Base-by-base conservation (phyloP, 1,140 invertebrate species). In the Papilio polyxenes region DNA sequence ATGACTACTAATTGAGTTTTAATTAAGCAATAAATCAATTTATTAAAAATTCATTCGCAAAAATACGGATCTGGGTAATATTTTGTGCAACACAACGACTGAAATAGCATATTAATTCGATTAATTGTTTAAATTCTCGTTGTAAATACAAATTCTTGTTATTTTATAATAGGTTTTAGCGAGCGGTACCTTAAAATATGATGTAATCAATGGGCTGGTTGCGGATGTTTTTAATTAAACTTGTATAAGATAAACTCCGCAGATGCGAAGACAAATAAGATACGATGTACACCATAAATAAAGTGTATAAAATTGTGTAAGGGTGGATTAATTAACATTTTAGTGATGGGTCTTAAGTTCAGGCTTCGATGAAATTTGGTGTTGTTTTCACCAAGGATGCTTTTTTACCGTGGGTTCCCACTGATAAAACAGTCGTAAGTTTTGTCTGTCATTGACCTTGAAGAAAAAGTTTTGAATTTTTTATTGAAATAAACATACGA, bases 1-100 rank as follows among this genome's bases (percentile, higher is more conserved):
- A 78, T 78, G 76, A 78, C 76, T 78, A 78, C 76, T 78, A 78
- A 78, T 78, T 78, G 76, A 62, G 56, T 78, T 78, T 78, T 78
- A 78, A 78, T 78, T 78, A 78, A 78, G 76, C 76, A 62, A 78
- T 78, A 78, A 78, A 78, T 78, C 53, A 62, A 78, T 40, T 78
- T 80, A 65, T 80, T 69, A 79, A 80, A 80, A 80, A 80, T 80
- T 80, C 59, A 80, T 80, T 49, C 44, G 69, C 44, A 62, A 79
- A 69, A 80, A 80, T 48, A 53, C 75, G 49, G 75, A 72, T 72
- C 65, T 31, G 65, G 65, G 11, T 31, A 15, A 72, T 37, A 40
- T 37, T 37, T 13, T 17, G 23, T 37, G 31, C 65, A 72, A 37
- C 13, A 3, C 11, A 72, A 37, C 31, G 65, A 31, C 65, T 72